Evolutionary conservation across 2,888 invertebrate genomes (phyloP), one percentile per base, ranked within the genome.

Genomic region (Meteorus colon): DNA sequence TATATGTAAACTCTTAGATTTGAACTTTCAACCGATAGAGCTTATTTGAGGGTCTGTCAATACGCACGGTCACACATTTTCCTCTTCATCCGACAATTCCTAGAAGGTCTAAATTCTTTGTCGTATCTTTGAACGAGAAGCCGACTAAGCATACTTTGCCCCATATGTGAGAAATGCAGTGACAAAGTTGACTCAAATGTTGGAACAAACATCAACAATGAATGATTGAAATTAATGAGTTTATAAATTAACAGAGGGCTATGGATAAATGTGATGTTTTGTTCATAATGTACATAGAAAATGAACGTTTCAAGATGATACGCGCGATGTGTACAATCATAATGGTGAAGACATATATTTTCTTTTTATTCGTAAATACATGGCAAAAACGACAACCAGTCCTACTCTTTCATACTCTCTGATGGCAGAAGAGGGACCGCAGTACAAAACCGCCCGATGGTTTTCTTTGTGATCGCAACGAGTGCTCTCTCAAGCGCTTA

Each of bases 401-500:
- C 59, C 27, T 34, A 37, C 59, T 68, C 68, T 68, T 45, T 74
- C 59, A 45, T 62, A 41, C 41, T 74, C 67, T 41, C 14, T 69
- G 51, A n/a, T 45, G 34, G 79, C 78, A 78, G 75, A 78, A 81
- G 81, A 80, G 79, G 75, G 78, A 41, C 45, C 37, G 63, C 67
- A 72, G 76, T 71, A 73, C 73, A 75, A 55, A 75, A 77, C 75
- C 77, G 78, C 71, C 71, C 77, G 75, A 72, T 73, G 77, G 79
- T 79, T 81, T 79, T 80, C 81, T 81, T 81, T 81, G 81, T 81
- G 81, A 80, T 81, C 80, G 73, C 74, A 65, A 67, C 45, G 59
- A 69, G 76, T 55, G 55, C 55, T 55, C 55, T 74, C 74, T 77
- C 74, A 72, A 59, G n/a, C 76, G 79, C 77, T 81, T 41, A 82